Percentiles rank a stretch among this genome's conserved stretches.
These are phyloP conservation scores for Recurvirostra avosetta DNA, from an alignment of 2,113 vertebrate species.

Conservation along the genomic window DNA sequence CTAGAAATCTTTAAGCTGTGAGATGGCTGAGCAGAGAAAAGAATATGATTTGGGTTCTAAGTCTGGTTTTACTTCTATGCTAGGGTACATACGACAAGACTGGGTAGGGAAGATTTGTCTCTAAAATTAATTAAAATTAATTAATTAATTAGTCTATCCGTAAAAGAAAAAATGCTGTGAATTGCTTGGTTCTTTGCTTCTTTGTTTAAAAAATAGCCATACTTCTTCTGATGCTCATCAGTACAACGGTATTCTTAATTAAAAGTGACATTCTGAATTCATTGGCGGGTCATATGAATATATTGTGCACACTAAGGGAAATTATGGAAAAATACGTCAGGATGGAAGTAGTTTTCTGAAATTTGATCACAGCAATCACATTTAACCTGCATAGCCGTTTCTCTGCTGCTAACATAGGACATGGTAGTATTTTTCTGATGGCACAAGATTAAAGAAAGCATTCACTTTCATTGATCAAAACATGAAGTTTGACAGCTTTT, in stretches of 20 bases:
- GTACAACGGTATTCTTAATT: not conserved
- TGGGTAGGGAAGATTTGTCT: not conserved
- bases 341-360: not conserved
- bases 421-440: not conserved
- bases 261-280: not conserved
- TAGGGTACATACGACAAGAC: not conserved
- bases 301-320: not conserved
- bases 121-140: not conserved
- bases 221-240: not conserved
- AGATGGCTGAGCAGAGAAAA: not conserved
- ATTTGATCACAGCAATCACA: not conserved
- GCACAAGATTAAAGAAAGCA: not conserved
- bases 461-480: not conserved
- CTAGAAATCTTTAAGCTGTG: not conserved
- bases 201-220: not conserved
- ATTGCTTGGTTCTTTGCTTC: not conserved
- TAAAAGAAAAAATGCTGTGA: not conserved
- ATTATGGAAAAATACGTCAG: not conserved
- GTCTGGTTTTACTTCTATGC: not conserved
- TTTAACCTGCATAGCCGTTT: not conserved
- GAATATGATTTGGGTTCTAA: not conserved
- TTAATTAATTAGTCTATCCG: not conserved
- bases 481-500: not conserved
- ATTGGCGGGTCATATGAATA: not conserved
- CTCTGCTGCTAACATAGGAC: not conserved